Evolutionary conservation across 2,888 invertebrate species (phyloP), one percentile per base, ranked within the genome.

Genomic region (Dione vanillae): DNA sequence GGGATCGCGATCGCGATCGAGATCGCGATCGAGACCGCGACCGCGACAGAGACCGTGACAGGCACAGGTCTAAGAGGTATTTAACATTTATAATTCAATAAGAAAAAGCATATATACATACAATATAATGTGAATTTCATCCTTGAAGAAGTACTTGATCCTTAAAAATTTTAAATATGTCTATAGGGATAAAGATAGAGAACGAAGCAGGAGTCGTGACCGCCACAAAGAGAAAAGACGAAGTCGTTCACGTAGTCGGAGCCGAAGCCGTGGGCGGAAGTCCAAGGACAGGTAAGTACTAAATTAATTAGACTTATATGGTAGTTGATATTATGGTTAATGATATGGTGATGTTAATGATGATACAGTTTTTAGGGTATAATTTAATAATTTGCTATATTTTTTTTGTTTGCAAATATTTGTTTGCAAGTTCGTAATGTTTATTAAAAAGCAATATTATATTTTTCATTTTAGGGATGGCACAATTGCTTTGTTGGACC

Each of bases 11-110:
- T 82, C 72, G 94, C 5, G 80, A 81, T 19, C 75, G 84, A 0
- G 83, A 85, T 45, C 76, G 83, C 0, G 82, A 82, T 7, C 75
- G 81, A 2, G 81, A 83, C 52, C 78, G 88, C 1, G 82, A 84
- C 67, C 77, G 82, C 1, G 83, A 83, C 16, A 76, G 79, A 12
- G 83, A 85, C 47, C 77, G 84, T 0, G 78, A 92, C 82, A 73
- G 94, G 78, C 86, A 94, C 66, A 85, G 90, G 20, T 90, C 91
- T 85, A 91, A 94, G 89, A 91, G 93, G 95, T 91, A 80, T 85
- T 54, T 35, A 6, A 14, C n/a, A 54, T 14, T 52, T 27, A 11
- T 52, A 51, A 51, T n/a, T 45, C 7, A 14, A 8, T 45, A 3
- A 8, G 6, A n/a, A 16, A 8, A 40, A 11, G 16, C 40, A 41